Evolutionary conservation across 1,140 invertebrate species (phyloP).

Genomic region (Calliopsis andreniformis): DNA sequence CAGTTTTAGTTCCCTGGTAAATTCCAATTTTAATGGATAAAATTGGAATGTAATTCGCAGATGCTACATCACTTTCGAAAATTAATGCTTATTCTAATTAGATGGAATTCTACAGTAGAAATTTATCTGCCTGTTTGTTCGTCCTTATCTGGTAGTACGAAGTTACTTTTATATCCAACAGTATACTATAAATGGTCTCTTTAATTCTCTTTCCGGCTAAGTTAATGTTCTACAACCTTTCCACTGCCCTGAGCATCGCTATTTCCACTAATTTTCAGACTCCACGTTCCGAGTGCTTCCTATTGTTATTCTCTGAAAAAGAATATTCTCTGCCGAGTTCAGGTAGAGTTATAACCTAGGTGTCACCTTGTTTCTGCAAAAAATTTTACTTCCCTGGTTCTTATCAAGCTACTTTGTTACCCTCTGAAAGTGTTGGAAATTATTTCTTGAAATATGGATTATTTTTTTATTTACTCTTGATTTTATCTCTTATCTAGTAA

Average conservation of each 20-base stretch:
- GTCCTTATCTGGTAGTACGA: conserved; percentile 3
- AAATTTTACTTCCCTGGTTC: background rate
- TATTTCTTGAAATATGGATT: no score
- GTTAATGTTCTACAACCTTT: conserved; percentile 40
- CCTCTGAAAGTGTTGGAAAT: background rate
- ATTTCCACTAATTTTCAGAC: conserved; percentile 41
- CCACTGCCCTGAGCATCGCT: background rate
- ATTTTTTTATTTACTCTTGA: no score
- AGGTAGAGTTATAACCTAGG: background rate
- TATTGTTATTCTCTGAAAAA: conserved; percentile 33
- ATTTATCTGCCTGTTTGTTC: conserved; percentile 22
- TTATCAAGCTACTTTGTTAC: background rate
- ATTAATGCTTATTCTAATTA: no score
- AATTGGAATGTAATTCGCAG: no score
- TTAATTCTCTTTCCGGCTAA: conserved; percentile 36
- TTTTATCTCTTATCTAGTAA: no score
- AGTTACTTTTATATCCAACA: background rate
- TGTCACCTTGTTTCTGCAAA: background rate
- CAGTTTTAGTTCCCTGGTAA: no score
- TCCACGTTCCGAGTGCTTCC: background rate
- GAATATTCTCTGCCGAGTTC: background rate
- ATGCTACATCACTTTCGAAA: no score
- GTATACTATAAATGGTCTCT: conserved; percentile 14
- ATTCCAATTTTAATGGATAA: no score
- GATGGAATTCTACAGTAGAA: no score